Evolutionary conservation across 2,888 invertebrate genomes (phyloP).

Genomic region (Hypomecis punctinalis): DNA sequence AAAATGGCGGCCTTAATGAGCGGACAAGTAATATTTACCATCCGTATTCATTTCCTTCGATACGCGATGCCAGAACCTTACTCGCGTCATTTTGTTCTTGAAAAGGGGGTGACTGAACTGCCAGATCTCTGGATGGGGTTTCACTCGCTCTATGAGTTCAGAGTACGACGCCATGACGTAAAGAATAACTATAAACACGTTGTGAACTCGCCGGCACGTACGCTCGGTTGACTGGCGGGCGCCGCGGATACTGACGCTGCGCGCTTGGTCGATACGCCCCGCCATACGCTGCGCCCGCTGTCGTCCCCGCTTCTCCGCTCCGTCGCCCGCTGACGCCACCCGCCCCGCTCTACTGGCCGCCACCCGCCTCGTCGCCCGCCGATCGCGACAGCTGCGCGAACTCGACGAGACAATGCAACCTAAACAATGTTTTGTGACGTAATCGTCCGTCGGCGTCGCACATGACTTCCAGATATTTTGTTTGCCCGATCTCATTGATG

Average conservation of each 20-base stretch:
- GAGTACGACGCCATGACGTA: constrained; percentile 21
- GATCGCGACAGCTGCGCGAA: background rate
- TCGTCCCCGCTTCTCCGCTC: constrained; percentile 1
- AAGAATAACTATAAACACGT: too few species aligned
- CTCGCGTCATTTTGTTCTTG: constrained; percentile 39
- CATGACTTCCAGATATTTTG: too few species aligned
- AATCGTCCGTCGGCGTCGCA: too few species aligned
- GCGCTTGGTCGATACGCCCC: constrained; percentile 9
- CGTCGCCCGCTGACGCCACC: constrained; percentile 1
- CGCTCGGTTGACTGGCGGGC: background rate
- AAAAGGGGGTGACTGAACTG: constrained; percentile 40
- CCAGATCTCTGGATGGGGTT: constrained; percentile 47
- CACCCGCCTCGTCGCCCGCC: background rate
- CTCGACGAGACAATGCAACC: too few species aligned
- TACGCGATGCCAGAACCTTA: constrained; percentile 42
- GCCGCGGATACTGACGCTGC: background rate
- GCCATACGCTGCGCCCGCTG: constrained; percentile 10
- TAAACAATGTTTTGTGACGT: too few species aligned
- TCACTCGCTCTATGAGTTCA: constrained; percentile 45
- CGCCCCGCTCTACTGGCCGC: constrained; percentile 7
- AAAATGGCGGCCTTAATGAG: background rate
- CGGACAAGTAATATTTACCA: constrained; percentile 35
- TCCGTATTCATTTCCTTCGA: constrained; percentile 40
- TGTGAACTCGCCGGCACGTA: background rate
- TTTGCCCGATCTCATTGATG: too few species aligned